These are phyloP conservation scores for Semaprochilodus insignis DNA, from an alignment of 2,797 vertebrate genomes.

Conservation along the genomic window DNA sequence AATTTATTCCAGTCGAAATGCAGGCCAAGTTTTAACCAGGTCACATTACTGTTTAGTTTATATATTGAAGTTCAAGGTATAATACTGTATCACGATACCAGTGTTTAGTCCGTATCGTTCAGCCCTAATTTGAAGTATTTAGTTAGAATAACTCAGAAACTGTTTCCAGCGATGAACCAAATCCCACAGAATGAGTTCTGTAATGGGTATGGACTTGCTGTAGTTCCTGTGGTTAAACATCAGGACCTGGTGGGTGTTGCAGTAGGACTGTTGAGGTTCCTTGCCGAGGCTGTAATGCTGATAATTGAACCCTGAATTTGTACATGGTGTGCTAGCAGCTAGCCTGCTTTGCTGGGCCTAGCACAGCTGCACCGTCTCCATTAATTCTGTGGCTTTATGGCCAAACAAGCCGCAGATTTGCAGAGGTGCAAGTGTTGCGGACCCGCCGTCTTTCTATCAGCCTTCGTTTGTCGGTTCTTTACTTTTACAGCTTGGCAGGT, in stretches of 20 bases:
- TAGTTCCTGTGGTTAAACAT: not conserved
- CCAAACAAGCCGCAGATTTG: not conserved
- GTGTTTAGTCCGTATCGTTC: no score
- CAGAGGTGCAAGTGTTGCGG: not conserved
- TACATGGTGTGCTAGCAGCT: not conserved
- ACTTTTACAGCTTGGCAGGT: not conserved
- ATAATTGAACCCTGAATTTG: slow-evolving; percentile 7
- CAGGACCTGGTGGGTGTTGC: not conserved
- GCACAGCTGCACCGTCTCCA: slow-evolving; percentile 13
- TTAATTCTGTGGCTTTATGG: not conserved
- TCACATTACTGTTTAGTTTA: no score
- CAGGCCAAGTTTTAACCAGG: no score
- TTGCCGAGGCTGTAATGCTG: not conserved
- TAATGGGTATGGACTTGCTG: not conserved
- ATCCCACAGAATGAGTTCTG: no score
- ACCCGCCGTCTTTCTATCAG: not conserved
- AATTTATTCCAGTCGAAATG: no score
- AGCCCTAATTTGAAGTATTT: no score
- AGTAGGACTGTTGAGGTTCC: not conserved
- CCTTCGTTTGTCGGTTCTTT: not conserved
- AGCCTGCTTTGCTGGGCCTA: slow-evolving; percentile 7
- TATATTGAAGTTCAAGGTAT: no score
- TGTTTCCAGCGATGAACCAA: no score
- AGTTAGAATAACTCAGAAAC: no score
- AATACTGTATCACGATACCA: no score